Evolutionary conservation across 2,113 vertebrate species (phyloP).

Genomic region (Siphamia tubifer): DNA sequence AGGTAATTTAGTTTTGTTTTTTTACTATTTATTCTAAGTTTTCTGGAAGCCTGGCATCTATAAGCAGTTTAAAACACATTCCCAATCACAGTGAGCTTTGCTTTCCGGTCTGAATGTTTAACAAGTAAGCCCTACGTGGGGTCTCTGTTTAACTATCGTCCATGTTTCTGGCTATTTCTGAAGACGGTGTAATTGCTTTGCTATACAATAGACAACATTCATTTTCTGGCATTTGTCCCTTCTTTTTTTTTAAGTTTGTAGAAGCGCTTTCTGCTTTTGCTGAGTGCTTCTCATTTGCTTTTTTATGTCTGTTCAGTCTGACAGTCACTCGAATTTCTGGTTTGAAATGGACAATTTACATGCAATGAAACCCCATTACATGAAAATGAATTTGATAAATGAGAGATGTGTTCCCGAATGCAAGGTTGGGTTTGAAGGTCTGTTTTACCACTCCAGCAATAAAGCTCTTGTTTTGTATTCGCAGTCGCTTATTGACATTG

Average conservation of each 20-base stretch:
- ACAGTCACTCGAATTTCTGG: slow-evolving; percentile 16
- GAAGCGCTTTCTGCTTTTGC: not conserved
- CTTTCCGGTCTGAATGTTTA: too few relatives aligned
- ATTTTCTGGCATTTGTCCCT: not conserved
- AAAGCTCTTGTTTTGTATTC: slow-evolving; percentile 44
- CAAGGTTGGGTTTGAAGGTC: slow-evolving; percentile 23
- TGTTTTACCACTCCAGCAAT: slow-evolving; percentile 48
- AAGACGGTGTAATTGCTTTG: not conserved
- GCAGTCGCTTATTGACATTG: slow-evolving; percentile 39
- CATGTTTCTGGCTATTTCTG: not conserved
- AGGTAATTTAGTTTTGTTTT: too few relatives aligned
- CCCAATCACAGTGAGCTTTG: too few relatives aligned
- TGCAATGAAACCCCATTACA: slow-evolving; percentile 46
- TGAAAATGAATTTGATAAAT: slow-evolving; percentile 55
- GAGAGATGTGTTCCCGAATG: slow-evolving; percentile 33
- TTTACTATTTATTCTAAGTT: too few relatives aligned
- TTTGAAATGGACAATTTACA: slow-evolving; percentile 46
- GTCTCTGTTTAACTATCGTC: not conserved
- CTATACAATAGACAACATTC: not conserved
- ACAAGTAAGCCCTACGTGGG: too few relatives aligned
- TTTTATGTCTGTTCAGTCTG: not conserved
- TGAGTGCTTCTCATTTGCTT: not conserved
- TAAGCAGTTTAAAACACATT: too few relatives aligned
- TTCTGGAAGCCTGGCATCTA: too few relatives aligned
- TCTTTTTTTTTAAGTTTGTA: not conserved